Percentiles rank a stretch among this genome's conserved stretches.
Conservation (phyloP, 2,888 invertebrate genomes). For the Cheilosia scutellata region DNA sequence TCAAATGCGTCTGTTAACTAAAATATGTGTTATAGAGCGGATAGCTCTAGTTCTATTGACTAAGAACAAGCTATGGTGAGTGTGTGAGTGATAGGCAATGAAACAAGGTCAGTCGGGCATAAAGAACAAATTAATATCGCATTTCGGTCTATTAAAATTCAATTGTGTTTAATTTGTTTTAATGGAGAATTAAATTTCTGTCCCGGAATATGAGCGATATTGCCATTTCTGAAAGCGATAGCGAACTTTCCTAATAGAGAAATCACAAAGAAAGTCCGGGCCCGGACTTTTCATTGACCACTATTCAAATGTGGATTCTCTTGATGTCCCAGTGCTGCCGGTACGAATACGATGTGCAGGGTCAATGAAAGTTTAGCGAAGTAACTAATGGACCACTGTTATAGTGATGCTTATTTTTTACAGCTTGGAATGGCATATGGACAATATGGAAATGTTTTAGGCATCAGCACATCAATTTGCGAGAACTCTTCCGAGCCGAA, state of each 20-base stretch:
- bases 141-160: conserved; percentile 26
- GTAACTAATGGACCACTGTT: too few relatives aligned
- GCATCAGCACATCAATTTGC: too few relatives aligned
- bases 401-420: not conserved
- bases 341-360: not conserved
- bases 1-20: too few relatives aligned
- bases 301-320: not conserved
- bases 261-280: not conserved
- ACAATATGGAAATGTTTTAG: too few relatives aligned
- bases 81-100: not conserved
- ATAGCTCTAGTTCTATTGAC: too few relatives aligned
- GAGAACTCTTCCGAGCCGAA: too few relatives aligned
- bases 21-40: too few relatives aligned
- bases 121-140: conserved; percentile 22
- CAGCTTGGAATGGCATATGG: too few relatives aligned
- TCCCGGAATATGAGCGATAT: too few relatives aligned
- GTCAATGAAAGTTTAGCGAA: not conserved
- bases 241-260: not conserved
- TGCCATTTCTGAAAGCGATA: not conserved
- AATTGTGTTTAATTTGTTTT: conserved; percentile 36
- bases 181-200: conserved; percentile 1
- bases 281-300: not conserved
- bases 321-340: not conserved
- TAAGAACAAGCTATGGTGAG: not conserved
- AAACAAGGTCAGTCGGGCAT: conserved; percentile 19